Evolutionary conservation across 1,140 invertebrate genomes (phyloP), one percentile per base, ranked within the genome.

Genomic region (Drosophila sproati): DNA sequence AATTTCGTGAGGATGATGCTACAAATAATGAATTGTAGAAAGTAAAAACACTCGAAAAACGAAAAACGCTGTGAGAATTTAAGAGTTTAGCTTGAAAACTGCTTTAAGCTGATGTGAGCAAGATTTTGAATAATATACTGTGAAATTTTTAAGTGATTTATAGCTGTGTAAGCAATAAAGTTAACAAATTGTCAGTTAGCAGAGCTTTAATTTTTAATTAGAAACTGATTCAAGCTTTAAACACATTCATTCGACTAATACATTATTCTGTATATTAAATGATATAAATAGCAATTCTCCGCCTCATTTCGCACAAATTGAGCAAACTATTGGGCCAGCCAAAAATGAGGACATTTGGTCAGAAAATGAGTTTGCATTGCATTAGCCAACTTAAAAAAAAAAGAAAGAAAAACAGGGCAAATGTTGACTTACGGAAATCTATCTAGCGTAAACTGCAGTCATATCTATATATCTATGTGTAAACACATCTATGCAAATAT

Each of bases 341-440:
- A 35, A 29, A 56, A 78, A 76, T 66, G 76, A 72, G 80, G 50
- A 50, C 63, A 71, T 34, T 45, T 56, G 47, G 51, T 50, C 60
- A 35, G 34, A 67, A n/a, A 78, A 51, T 39, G 43, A 72, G 69
- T 45, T 5, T 71, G 35, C 59, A 66, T 66, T 61, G 34, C 71
- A 75, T 82, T 68, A 71, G 63, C 43, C 69, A 62, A 57, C 50
- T 69, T 48, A 60, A 75, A 64, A 55, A 72, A 12, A 12, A 12
- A 12, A 12, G 12, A 12, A 12, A 12, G 12, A 12, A 12, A 54
- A 52, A 20, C 20, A 35, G 56, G 32, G 63, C 59, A 39, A 57
- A 39, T 72, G 80, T 82, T 87, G 54, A 48, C 68, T 63, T 79
- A 50, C 54, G 59, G 61, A 60, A 87, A 73, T 76, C 56, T 43